phyloP scores from a whole-genome alignment of 2,113 vertebrate species.

The Lagopus muta region DNA sequence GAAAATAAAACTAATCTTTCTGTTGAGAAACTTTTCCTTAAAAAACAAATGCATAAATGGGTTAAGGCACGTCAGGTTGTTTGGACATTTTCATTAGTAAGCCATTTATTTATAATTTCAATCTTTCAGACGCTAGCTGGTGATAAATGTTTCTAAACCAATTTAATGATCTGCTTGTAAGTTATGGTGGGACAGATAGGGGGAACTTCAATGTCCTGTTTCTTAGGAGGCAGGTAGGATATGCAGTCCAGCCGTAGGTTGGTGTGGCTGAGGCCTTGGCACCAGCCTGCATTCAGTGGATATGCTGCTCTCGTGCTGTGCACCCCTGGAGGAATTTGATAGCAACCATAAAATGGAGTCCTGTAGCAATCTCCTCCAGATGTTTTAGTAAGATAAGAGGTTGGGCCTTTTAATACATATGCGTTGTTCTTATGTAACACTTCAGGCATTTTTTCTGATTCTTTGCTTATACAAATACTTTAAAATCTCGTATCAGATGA shows the following conservation, averaged over 20 bases:
- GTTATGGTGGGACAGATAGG: not conserved
- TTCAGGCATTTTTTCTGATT: not conserved
- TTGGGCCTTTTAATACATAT: not conserved
- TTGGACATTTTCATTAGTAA: not conserved
- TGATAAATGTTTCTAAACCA: not conserved
- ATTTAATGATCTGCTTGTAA: not conserved
- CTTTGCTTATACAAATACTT: not conserved
- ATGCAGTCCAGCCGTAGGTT: not conserved
- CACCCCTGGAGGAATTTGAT: constrained; percentile 45
- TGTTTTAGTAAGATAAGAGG: constrained; percentile 55
- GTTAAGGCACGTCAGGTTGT: not conserved
- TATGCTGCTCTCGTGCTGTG: not conserved
- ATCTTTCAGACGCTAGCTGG: not conserved
- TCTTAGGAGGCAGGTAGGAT: fast-evolving
- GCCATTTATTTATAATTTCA: not conserved
- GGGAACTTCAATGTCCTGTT: not conserved
- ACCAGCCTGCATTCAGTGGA: not conserved
- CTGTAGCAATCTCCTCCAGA: constrained; percentile 27
- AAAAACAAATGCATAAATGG: not conserved
- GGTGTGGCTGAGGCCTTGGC: not conserved
- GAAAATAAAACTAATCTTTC: not conserved
- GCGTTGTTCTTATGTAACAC: not conserved
- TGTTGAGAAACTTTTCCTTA: not conserved
- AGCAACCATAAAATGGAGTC: constrained; percentile 58
- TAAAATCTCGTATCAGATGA: not conserved